Base-by-base conservation (phyloP, 2,797 vertebrate genomes). In the Chromobotia macracanthus region DNA sequence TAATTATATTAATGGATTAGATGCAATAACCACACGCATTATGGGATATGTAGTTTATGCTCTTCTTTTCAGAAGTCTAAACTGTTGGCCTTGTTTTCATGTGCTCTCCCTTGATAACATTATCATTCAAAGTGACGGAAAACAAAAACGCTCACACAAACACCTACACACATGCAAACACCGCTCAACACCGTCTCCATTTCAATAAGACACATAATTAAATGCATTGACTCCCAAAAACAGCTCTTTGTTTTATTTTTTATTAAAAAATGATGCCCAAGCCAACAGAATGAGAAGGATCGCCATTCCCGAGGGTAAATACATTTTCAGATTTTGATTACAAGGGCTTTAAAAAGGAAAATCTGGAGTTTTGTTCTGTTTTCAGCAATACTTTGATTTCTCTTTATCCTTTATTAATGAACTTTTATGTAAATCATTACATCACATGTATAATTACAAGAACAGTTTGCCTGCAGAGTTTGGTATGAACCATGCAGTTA, bases 121-220 rank as follows among this genome's bases (percentile, higher is more conserved):
- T 71, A 87, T 79, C 79, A 18, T 31, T 81, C 51, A 82, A 81
- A 81, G 66, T 79, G 53, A 89, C 80, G 25, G 31, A 53, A 72
- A 69, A 44, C 61, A 72, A 68, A 66, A 50, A 65, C 72, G 23
- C 15, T 55, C 48, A 18, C 38, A 21, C 60, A 72, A n/a, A 77
- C 77, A 66, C 69, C 46, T 65, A 31, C 19, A 41, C 11, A 4
- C 15, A 23, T 35, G 69, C 60, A 80, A 65, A 79, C 82, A 83
- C 75, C 23, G 58, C 53, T 53, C 31, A 82, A 75, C 23, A 46
- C 58, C 85, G 25, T 35, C 70, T 67, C 51, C 28, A 68, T 88
- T 88, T 86, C 82, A 65, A 86, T 55, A 51, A 83, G 50, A 23
- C 60, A 35, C 56, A 56, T 55, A 85, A 84, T 87, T 84, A 86